phyloP scores from a whole-genome alignment of 2,113 vertebrate genomes.

The Eudyptes chrysolophus region DNA sequence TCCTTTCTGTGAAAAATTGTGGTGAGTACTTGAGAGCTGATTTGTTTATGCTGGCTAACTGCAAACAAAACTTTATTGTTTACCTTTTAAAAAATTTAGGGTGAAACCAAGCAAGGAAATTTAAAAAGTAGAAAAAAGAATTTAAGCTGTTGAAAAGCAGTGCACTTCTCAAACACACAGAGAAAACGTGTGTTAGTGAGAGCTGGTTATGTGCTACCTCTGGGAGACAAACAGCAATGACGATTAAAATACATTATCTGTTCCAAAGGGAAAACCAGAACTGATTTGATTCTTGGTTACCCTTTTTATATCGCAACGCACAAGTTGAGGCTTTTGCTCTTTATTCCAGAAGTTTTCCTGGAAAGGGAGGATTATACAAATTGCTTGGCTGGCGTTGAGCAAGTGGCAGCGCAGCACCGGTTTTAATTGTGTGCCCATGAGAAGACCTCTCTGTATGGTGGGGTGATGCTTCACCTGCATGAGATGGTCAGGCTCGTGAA shows the following conservation, averaged over 20 bases:
- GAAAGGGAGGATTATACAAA: not conserved
- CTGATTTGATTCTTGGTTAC: not conserved
- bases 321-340: not conserved
- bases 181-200: not conserved
- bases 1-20: not conserved
- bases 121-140: not conserved
- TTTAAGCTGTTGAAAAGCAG: not conserved
- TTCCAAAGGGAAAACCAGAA: not conserved
- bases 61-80: not conserved
- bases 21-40: not conserved
- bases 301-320: not conserved
- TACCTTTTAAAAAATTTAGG: not conserved
- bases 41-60: not conserved
- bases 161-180: not conserved
- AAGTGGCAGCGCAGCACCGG: fast-evolving
- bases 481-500: not conserved
- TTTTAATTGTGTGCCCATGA: not conserved
- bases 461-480: not conserved
- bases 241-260: not conserved
- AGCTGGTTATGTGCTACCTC: not conserved
- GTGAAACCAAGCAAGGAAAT: not conserved
- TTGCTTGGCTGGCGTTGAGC: not conserved
- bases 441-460: not conserved
- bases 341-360: not conserved
- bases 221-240: not conserved